These are phyloP conservation scores for Podabrus alpinus DNA, from an alignment of 2,888 invertebrate genomes.

Conservation along the genomic window DNA sequence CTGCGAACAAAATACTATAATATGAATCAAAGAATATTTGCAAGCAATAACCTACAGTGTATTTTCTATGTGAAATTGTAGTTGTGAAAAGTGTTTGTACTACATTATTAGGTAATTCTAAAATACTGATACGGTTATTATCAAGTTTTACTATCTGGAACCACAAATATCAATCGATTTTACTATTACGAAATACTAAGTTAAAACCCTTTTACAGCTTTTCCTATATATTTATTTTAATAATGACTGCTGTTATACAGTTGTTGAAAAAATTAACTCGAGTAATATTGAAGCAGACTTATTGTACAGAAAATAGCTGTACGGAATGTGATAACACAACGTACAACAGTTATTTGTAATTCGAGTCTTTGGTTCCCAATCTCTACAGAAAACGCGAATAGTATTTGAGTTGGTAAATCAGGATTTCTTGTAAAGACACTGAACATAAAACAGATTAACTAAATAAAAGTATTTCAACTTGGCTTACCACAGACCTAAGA, in stretches of 20 bases:
- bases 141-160: too few species aligned
- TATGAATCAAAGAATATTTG: not conserved
- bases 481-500: not conserved
- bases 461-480: slow-evolving; percentile 2
- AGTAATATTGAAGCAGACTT: not conserved
- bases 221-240: not conserved
- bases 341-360: not conserved
- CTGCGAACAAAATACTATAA: not conserved
- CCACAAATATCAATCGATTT: not conserved
- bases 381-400: not conserved
- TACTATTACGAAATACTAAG: too few species aligned
- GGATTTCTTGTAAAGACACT: not conserved
- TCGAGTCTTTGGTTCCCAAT: not conserved
- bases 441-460: not conserved
- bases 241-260: not conserved
- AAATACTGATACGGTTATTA: not conserved
- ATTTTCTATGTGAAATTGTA: not conserved
- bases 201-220: too few species aligned
- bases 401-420: not conserved
- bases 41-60: not conserved
- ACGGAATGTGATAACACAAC: not conserved
- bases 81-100: not conserved
- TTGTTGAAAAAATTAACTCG: not conserved
- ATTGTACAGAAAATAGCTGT: not conserved
- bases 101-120: not conserved